Conservation (phyloP, 2,888 invertebrate genomes). For the Muscina levida region DNA sequence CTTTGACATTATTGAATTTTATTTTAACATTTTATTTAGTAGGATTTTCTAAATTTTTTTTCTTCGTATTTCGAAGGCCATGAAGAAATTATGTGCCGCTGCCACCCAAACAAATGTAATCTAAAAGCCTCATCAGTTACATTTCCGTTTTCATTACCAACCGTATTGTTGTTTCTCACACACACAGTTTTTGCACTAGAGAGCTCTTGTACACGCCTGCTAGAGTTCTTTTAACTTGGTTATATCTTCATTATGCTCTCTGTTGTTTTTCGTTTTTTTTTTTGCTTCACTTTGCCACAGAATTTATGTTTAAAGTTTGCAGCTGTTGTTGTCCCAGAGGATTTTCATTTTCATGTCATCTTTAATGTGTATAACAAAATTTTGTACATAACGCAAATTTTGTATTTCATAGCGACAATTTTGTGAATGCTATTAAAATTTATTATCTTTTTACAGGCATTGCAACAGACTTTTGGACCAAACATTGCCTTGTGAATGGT, state of each 20-base stretch:
- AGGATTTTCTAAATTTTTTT: conserved; percentile 24
- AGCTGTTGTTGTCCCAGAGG: conserved; percentile 68
- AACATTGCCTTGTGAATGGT: background rate
- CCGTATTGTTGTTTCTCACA: too few species aligned
- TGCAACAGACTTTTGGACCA: background rate
- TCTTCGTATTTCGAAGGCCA: background rate
- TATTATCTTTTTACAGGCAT: too few species aligned
- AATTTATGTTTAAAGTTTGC: conserved; percentile 52
- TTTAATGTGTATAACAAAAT: conserved; percentile 23
- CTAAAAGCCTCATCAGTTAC: conserved; percentile 69
- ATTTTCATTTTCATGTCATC: conserved; percentile 38
- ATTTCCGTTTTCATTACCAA: conserved; percentile 71
- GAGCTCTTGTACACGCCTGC: background rate
- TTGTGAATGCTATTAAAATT: conserved; percentile 23
- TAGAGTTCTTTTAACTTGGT: background rate
- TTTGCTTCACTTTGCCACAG: conserved; percentile 19
- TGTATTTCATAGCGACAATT: too few species aligned
- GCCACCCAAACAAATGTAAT: conserved; percentile 9
- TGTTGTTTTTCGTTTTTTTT: background rate
- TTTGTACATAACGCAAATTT: background rate
- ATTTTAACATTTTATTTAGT: conserved; percentile 39
- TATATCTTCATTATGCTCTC: background rate
- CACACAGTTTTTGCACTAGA: too few species aligned
- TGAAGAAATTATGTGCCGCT: background rate
- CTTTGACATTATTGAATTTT: conserved; percentile 44